Evolutionary conservation across 2,113 vertebrate species (phyloP).

Genomic region (Oenanthe oenanthe): DNA sequence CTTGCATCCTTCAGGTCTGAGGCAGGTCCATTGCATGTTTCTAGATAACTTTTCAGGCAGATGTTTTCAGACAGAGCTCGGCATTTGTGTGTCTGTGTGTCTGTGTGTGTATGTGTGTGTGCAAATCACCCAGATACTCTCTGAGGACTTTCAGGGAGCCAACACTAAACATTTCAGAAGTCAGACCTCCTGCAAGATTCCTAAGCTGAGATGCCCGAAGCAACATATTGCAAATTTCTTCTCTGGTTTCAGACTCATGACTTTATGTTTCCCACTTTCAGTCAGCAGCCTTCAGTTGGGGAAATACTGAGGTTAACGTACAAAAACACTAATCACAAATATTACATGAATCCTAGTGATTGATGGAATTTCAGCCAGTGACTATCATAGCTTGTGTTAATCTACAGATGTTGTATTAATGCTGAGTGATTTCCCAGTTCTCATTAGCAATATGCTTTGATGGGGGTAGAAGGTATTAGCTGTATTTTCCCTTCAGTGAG

Average conservation of each 20-base stretch:
- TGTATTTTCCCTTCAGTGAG: conserved; percentile 31
- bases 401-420: conserved; percentile 10
- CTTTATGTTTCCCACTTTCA: not conserved
- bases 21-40: not conserved
- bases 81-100: not conserved
- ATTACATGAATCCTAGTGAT: not conserved
- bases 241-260: not conserved
- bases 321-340: not conserved
- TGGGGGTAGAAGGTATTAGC: conserved; percentile 1
- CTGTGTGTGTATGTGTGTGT: not conserved
- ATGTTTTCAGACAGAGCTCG: not conserved
- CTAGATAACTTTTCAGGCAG: not conserved
- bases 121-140: not conserved
- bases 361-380: not conserved
- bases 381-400: not conserved
- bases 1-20: not conserved
- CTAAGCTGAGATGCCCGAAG: not conserved
- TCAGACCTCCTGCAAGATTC: not conserved
- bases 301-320: fast-evolving
- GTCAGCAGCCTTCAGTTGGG: not conserved
- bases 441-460: conserved; percentile 26
- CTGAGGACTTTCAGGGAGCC: not conserved
- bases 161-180: not conserved
- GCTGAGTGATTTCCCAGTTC: not conserved
- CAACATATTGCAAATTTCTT: not conserved